Base-by-base conservation (phyloP, 1,140 invertebrate genomes). In the Potamilus streckersoni region DNA sequence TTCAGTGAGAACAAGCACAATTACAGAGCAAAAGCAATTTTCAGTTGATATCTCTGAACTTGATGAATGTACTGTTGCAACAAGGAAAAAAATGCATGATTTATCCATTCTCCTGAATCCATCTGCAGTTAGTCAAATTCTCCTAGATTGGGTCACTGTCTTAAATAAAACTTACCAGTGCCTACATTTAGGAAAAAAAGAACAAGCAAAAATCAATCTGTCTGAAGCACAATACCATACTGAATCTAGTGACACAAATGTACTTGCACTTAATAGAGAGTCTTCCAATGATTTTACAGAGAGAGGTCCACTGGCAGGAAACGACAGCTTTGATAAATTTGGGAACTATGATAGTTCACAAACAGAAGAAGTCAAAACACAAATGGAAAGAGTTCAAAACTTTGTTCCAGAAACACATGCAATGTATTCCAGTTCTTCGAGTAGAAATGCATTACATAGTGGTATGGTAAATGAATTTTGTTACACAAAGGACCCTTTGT, bases 81-180 rank as follows among this genome's bases (percentile, higher is more conserved):
- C 70, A 17, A 63, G 60, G 14, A 56, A 61, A 67, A 67, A 19
- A 11, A 13, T 77, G 14, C 16, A 69, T 17, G 60, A 77, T 61
- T 8, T 77, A 14, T 59, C 72, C 2, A 56, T 69, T 60, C 23
- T 73, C 5, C 60, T 55, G n/a, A 27, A 77, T 61, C 17, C 38
- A 59, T 70, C 62, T 16, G 49, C 64, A 56, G 55, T 73, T n/a
- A 27, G 62, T 15, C 49, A n/a, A 61, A 56, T 63, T 68, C 61
- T 77, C 14, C 60, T 27, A n/a, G 31, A 61, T 23, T 77, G 75
- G 75, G 38, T 77, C 12, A 72, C 27, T 31, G 66, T 77, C 56
- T 68, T 77, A 17, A 77, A 77, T 38, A 59, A 65, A 69, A 77
- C 75, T 38, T 68, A 72, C 61, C 27, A 68, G 38, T 27, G 61